Evolutionary conservation across 2,888 invertebrate species (phyloP).

Genomic region (Pachliopta kotzebuea): DNA sequence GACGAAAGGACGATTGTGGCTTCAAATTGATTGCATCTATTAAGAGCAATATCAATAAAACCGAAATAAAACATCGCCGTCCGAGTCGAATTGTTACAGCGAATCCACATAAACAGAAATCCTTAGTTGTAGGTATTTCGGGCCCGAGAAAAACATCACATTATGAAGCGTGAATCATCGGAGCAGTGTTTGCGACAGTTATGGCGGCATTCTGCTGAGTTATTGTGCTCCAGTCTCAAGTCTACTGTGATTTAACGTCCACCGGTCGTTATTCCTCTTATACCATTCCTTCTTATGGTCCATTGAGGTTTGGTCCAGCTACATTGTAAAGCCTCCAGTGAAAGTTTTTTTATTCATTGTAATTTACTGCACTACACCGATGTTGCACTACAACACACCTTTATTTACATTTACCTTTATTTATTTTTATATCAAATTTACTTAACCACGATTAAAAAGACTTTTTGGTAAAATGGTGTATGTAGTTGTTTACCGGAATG

Average conservation of each 20-base stretch:
- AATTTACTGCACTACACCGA: constrained; percentile 4
- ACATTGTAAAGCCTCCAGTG: constrained; percentile 7
- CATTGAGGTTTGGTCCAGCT: constrained; percentile 25
- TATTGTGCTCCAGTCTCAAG: constrained; percentile 70
- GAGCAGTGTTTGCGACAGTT: constrained; percentile 74
- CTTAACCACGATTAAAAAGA: no score
- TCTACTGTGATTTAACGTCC: constrained; percentile 70
- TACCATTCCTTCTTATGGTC: constrained; percentile 24
- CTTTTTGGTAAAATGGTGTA: no score
- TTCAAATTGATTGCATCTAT: constrained; percentile 29
- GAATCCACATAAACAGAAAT: constrained; percentile 27
- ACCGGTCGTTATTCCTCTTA: constrained; percentile 43
- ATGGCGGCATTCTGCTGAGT: constrained; percentile 68
- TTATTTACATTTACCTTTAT: no score
- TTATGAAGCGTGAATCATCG: constrained; percentile 70
- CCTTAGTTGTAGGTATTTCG: constrained; percentile 26
- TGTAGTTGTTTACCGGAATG: no score
- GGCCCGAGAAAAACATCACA: constrained; percentile 57
- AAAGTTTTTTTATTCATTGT: constrained; percentile 2
- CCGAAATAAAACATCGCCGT: constrained; percentile 29
- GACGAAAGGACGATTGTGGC: constrained; percentile 27
- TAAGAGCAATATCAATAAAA: constrained; percentile 30
- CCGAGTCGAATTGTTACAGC: constrained; percentile 21
- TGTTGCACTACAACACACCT: no score
- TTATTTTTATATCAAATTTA: no score